Percentiles rank a stretch among this genome's conserved stretches.
phyloP scores from a whole-genome alignment of 2,113 vertebrate species.

The Brachypteracias leptosomus region DNA sequence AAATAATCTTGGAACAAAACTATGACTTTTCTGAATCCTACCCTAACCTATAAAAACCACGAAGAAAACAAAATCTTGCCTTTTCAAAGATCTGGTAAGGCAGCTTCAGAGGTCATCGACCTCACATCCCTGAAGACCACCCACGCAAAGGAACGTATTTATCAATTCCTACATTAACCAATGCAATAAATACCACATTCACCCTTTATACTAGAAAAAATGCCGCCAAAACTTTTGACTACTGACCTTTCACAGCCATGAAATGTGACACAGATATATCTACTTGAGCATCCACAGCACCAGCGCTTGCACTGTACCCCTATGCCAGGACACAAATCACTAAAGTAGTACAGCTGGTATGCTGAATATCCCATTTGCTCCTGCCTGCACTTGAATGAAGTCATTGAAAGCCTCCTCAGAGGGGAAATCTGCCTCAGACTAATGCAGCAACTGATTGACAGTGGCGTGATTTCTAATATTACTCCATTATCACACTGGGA shows the following conservation, averaged over 20 bases:
- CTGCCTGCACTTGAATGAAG: slow-evolving; percentile 69
- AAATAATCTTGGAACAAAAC: background rate
- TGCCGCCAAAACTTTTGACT: slow-evolving; percentile 8
- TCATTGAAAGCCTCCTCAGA: slow-evolving; percentile 66
- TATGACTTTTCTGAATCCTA: background rate
- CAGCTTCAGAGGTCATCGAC: slow-evolving; percentile 3
- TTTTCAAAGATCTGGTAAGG: background rate
- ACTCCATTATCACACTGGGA: slow-evolving; percentile 85
- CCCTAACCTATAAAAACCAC: slow-evolving; percentile 8
- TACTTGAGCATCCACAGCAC: slow-evolving; percentile 36
- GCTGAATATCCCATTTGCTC: slow-evolving; percentile 54
- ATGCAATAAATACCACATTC: slow-evolving; percentile 44
- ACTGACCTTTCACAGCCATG: slow-evolving; percentile 71
- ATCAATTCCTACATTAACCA: slow-evolving; percentile 24
- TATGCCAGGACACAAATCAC: slow-evolving; percentile 55
- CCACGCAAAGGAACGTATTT: slow-evolving; percentile 11
- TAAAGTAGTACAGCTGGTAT: slow-evolving; percentile 63
- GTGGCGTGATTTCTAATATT: slow-evolving; percentile 85
- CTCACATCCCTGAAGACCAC: slow-evolving; percentile 66
- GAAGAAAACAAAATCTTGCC: slow-evolving; percentile 37
- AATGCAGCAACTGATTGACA: slow-evolving; percentile 68
- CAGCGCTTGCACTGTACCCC: background rate
- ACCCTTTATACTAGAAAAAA: slow-evolving; percentile 18
- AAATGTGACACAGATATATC: slow-evolving; percentile 43
- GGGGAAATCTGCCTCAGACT: slow-evolving; percentile 68